These are phyloP conservation scores for Horisme vitalbata DNA, from an alignment of 2,888 invertebrate species.

Conservation along the genomic window DNA sequence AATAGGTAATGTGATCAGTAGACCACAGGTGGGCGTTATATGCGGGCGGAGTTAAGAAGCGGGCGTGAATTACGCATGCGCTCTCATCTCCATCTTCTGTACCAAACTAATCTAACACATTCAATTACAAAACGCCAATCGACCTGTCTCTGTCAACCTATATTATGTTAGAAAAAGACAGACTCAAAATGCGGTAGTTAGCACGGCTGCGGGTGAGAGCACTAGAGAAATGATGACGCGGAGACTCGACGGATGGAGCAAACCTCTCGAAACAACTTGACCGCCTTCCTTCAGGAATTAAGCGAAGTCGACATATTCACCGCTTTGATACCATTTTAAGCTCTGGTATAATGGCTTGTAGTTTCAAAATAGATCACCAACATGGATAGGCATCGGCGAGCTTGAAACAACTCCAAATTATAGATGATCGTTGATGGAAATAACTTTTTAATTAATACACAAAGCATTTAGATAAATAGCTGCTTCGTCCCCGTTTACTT, in stretches of 20 bases:
- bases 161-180: slow-evolving; percentile 64
- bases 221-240: slow-evolving; percentile 66
- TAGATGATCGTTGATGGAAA: slow-evolving; percentile 35
- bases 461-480: slow-evolving; percentile 25
- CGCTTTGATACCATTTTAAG: slow-evolving; percentile 27
- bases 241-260: slow-evolving; percentile 47
- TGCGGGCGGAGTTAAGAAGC: slow-evolving; percentile 67
- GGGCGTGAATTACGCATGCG: slow-evolving; percentile 77
- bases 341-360: slow-evolving; percentile 29
- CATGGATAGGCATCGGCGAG: slow-evolving; percentile 22
- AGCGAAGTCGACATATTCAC: slow-evolving; percentile 59
- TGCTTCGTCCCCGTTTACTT: slow-evolving; percentile 16
- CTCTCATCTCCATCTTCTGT: slow-evolving; percentile 46
- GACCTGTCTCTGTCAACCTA: slow-evolving; percentile 60
- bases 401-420: slow-evolving; percentile 35
- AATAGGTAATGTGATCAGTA: slow-evolving; percentile 48
- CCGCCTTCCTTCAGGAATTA: slow-evolving; percentile 67
- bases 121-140: slow-evolving; percentile 50
- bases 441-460: slow-evolving; percentile 34
- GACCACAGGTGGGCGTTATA: slow-evolving; percentile 76
- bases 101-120: slow-evolving; percentile 47
- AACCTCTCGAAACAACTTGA: slow-evolving; percentile 70
- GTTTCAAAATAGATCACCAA: slow-evolving; percentile 31
- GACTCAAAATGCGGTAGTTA: slow-evolving; percentile 47
- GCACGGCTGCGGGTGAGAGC: slow-evolving; percentile 57